Evolutionary conservation across 1,140 invertebrate species (phyloP), one percentile per base, ranked within the genome.

Genomic region (Drosophila hydei): DNA sequence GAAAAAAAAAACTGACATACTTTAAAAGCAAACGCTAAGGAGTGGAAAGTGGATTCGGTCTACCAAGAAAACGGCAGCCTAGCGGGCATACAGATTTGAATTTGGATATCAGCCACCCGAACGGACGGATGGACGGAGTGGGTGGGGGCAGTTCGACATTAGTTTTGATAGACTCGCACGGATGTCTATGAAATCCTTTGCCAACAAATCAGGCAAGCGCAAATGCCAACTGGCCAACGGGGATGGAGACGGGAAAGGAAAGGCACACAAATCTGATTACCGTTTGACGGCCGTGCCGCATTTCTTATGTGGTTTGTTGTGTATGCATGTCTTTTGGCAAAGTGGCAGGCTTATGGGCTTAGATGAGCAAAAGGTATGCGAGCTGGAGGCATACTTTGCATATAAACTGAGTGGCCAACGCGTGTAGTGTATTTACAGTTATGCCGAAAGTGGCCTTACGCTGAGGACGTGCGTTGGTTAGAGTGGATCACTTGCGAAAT

Each of bases 81-180:
- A 56, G 62, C 54, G 47, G 48, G 40, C 30, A 21, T 11, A 19
- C 38, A 61, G 40, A 69, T 61, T 61, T 61, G 65, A 52, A 52
- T 54, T 11, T 14, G 47, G 30, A 36, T 51, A 47, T 21, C 27
- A 11, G 21, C 16, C 12, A 4, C 4, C 16, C 18, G 23, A 4
- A 60, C 14, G n/a, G 4, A 6, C n/a, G 7, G 9, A 40, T 12
- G n/a, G n/a, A 14, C 40, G 1, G 12, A 16, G 7, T 40, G 38
- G 25, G 16, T 38, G 21, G 21, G 25, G 12, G 27, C 23, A 58
- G 42, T 58, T 64, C 27, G 61, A 69, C 77, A 77, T 79, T 81
- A 81, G 77, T 81, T 87, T 75, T 87, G 81, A 87, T 87, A 81
- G 81, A 85, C 81, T 85, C 62, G 63, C 79, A 84, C 80, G 79